A percentile compares a stretch with the other conserved stretches of the same genome.
Conservation (phyloP, 2,113 vertebrate genomes). For the Promerops cafer region DNA sequence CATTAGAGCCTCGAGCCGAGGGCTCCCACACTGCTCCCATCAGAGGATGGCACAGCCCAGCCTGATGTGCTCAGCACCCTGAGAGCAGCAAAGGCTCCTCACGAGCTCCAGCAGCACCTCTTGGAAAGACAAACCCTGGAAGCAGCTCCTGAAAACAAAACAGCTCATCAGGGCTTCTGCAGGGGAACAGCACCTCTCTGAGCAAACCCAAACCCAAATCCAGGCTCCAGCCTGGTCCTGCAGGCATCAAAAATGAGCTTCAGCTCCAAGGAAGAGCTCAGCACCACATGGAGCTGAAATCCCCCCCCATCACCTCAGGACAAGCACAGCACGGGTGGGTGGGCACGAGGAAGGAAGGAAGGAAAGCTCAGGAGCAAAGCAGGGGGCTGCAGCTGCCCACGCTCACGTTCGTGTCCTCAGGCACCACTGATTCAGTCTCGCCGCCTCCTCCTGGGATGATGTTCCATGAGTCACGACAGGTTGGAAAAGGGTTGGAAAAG, state of each 20-base stretch:
- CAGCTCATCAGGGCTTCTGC: not conserved
- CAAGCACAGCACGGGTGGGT: not conserved
- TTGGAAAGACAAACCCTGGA: not conserved
- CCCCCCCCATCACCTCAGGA: not conserved
- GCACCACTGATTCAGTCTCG: not conserved
- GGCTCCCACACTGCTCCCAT: not conserved
- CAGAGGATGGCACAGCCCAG: not conserved
- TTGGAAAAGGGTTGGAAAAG: not conserved
- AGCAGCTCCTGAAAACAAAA: not conserved
- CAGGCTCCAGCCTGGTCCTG: not conserved
- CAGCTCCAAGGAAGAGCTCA: not conserved
- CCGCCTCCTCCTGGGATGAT: not conserved
- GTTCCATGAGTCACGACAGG: not conserved
- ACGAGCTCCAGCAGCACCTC: not conserved
- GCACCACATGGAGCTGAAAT: accelerated
- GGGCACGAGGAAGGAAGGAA: not conserved
- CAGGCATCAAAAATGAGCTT: accelerated
- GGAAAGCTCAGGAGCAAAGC: not conserved
- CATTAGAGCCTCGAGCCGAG: not conserved
- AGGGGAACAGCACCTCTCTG: not conserved
- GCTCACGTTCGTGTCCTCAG: not conserved
- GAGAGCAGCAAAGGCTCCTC: not conserved
- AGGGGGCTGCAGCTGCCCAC: not conserved
- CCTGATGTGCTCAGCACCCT: accelerated
- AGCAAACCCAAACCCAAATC: not conserved